Percentiles rank a stretch among this genome's conserved stretches.
Evolutionary conservation across 2,797 vertebrate species (phyloP).

Genomic region (Xenopus petersii): DNA sequence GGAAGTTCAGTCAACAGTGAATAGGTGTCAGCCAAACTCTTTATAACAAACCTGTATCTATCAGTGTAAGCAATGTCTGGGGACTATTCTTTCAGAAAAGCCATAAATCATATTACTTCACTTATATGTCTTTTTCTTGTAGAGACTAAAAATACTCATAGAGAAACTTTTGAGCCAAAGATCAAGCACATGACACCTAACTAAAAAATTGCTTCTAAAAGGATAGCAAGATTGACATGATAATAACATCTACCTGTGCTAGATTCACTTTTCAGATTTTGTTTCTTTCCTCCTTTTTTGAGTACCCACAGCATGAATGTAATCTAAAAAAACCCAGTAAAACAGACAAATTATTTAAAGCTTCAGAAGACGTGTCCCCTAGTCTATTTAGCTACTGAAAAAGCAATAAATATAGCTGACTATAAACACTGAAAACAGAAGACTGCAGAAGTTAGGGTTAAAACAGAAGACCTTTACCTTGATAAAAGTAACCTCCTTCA

Average conservation of each 20-base stretch:
- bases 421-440: too few relatives aligned
- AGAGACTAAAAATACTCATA: not conserved
- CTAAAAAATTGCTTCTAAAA: slow-evolving; percentile 6
- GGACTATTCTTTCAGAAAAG: not conserved
- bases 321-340: not conserved
- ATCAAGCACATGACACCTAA: slow-evolving; percentile 9
- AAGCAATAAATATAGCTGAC: too few relatives aligned
- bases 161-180: slow-evolving; percentile 9
- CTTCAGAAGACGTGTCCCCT: not conserved
- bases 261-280: not conserved
- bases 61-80: not conserved
- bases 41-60: not conserved
- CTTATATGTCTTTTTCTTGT: not conserved
- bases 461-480: too few relatives aligned
- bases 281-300: not conserved
- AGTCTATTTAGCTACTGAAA: not conserved
- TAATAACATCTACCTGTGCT: slow-evolving; percentile 1
- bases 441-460: too few relatives aligned
- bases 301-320: not conserved
- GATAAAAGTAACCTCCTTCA: too few relatives aligned
- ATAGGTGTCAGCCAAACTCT: too few relatives aligned
- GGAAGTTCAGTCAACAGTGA: too few relatives aligned
- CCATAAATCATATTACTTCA: slow-evolving; percentile 9
- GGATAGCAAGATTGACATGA: slow-evolving; percentile 7
- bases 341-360: too few relatives aligned